A percentile compares a stretch with the other conserved stretches of the same genome.
Evolutionary conservation across 2,797 vertebrate species (phyloP).

Genomic region (Thalassophryne amazonica): DNA sequence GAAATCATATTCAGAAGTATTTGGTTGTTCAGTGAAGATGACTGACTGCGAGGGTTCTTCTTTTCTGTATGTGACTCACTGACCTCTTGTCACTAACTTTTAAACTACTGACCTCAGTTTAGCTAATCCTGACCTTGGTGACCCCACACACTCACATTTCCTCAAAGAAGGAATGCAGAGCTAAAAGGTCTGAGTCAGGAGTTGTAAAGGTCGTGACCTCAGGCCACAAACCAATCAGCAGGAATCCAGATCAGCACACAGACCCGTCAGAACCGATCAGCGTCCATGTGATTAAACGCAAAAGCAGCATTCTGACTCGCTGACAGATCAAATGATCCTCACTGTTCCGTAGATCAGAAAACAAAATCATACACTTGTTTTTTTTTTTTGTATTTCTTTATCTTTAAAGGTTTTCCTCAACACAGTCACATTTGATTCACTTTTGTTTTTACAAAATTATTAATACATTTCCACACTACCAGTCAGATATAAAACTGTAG

Average conservation of each 20-base stretch:
- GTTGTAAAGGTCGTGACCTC: slow-evolving; percentile 2
- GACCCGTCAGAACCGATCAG: slow-evolving; percentile 31
- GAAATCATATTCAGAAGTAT: too few species aligned
- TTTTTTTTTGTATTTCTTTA: background rate
- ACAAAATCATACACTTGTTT: background rate
- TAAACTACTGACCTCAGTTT: background rate
- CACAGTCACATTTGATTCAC: background rate
- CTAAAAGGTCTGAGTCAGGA: background rate
- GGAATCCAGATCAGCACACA: slow-evolving; percentile 6
- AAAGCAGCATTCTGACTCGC: slow-evolving; percentile 14
- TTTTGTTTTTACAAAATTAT: background rate
- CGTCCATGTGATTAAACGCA: slow-evolving; percentile 3
- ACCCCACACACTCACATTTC: background rate
- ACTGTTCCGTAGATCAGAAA: background rate
- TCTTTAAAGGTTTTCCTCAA: background rate
- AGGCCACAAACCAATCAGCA: slow-evolving; percentile 5
- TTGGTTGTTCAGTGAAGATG: too few species aligned
- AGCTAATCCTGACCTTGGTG: background rate
- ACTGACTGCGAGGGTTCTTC: too few species aligned
- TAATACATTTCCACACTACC: background rate
- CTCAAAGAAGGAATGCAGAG: background rate
- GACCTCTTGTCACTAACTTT: slow-evolving; percentile 3
- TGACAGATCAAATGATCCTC: background rate
- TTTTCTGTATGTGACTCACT: too few species aligned
- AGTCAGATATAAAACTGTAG: background rate